A percentile compares a stretch with the other conserved stretches of the same genome.
These are phyloP conservation scores for Actinemys pallida DNA, from an alignment of 2,113 vertebrate species.

Conservation along the genomic window DNA sequence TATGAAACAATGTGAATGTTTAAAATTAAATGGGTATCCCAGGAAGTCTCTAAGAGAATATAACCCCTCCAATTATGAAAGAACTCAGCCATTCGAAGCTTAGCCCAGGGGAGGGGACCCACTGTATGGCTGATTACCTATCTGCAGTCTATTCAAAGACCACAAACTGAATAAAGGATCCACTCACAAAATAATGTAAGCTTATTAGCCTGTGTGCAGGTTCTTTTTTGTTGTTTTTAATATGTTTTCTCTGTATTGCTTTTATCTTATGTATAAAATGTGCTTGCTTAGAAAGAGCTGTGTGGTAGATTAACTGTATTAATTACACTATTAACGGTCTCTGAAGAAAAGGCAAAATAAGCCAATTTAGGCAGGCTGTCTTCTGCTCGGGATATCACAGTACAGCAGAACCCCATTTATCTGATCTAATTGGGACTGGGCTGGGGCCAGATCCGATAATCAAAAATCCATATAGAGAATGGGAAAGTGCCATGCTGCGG, in stretches of 20 bases:
- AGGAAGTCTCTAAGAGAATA: too few relatives aligned
- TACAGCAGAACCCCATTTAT: neutral
- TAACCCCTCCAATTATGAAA: too few relatives aligned
- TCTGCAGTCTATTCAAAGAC: too few relatives aligned
- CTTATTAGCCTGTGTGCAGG: neutral
- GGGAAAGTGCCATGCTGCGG: neutral
- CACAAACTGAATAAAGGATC: too few relatives aligned
- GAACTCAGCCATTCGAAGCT: too few relatives aligned
- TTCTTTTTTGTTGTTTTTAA: neutral
- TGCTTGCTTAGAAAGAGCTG: neutral
- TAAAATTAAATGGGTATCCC: too few relatives aligned
- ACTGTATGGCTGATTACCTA: too few relatives aligned
- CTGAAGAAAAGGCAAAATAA: neutral
- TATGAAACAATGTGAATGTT: too few relatives aligned
- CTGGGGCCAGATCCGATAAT: neutral
- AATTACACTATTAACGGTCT: neutral
- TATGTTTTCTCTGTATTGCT: neutral
- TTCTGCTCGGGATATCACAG: neutral
- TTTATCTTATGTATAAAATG: neutral
- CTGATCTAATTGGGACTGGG: neutral
- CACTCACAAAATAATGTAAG: neutral
- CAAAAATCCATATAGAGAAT: neutral
- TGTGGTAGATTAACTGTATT: neutral
- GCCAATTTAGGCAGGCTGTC: neutral
- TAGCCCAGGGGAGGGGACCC: too few relatives aligned